phyloP scores from a whole-genome alignment of 2,888 invertebrate species.

The Teleogryllus oceanicus region DNA sequence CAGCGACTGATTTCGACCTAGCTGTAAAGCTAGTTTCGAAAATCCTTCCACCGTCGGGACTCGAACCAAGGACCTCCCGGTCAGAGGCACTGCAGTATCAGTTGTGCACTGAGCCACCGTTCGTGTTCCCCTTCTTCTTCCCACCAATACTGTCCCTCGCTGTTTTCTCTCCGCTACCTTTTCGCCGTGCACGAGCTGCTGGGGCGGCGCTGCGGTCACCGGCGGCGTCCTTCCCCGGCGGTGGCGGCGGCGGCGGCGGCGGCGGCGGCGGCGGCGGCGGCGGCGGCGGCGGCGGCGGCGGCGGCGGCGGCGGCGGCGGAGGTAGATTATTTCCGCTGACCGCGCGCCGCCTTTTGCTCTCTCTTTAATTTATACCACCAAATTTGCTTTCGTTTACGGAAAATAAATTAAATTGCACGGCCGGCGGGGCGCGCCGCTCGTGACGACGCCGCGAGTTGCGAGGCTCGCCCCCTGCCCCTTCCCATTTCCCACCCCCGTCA shows the following conservation, averaged over 20 bases:
- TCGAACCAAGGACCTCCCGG: no score
- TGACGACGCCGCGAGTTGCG: not conserved
- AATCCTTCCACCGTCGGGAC: no score
- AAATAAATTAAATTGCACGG: constrained; percentile 18
- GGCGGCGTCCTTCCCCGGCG: not conserved
- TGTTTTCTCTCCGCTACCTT: no score
- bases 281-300: not conserved
- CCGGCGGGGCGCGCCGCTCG: not conserved
- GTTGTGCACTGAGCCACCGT: no score
- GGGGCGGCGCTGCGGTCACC: no score
- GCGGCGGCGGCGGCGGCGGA: not conserved
- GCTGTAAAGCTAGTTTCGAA: no score
- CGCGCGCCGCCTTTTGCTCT: constrained; percentile 6
- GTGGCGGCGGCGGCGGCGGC: not conserved
- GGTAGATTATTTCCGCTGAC: not conserved
- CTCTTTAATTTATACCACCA: constrained; percentile 18
- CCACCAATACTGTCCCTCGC: no score
- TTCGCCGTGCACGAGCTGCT: no score
- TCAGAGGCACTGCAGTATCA: no score
- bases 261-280: no score
- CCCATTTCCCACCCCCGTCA: not conserved
- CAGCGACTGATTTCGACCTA: no score
- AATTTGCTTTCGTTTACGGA: constrained; percentile 18
- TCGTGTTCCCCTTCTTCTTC: no score
- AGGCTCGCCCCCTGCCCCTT: not conserved